phyloP scores from a whole-genome alignment of 1,140 invertebrate species.

The Drosophila sproati region DNA sequence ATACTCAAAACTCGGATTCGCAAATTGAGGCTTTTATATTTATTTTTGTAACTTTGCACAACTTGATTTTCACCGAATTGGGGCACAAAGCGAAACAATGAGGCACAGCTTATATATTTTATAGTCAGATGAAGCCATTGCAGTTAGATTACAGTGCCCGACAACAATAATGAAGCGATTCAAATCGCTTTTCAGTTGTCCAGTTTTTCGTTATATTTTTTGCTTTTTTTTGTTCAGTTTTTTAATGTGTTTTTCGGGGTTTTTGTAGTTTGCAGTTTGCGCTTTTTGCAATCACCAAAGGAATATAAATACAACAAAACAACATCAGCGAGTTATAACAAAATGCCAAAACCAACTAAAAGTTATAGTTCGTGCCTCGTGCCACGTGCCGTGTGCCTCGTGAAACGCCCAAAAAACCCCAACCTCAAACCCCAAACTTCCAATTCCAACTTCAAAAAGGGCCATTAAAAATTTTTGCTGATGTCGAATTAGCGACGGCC shows the following conservation, averaged over 20 bases:
- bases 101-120: slow-evolving; percentile 68
- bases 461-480: slow-evolving; percentile 75
- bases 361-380: slow-evolving; percentile 25
- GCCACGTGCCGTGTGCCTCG: slow-evolving; percentile 6
- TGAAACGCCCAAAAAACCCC: background rate
- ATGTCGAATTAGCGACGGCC: slow-evolving; percentile 68
- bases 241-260: slow-evolving; percentile 9
- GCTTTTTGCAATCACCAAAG: slow-evolving; percentile 61
- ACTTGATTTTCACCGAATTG: slow-evolving; percentile 59
- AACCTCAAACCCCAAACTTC: background rate
- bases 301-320: slow-evolving; percentile 32
- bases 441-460: slow-evolving; percentile 1
- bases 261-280: slow-evolving; percentile 60
- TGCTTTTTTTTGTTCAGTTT: background rate
- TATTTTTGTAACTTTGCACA: slow-evolving; percentile 13
- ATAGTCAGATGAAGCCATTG: slow-evolving; percentile 76
- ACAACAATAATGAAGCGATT: slow-evolving; percentile 15
- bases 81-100: slow-evolving; percentile 52
- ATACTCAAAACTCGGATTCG: background rate
- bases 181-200: slow-evolving; percentile 54
- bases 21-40: background rate
- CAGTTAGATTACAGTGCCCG: slow-evolving; percentile 30
- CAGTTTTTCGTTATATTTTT: slow-evolving; percentile 22
- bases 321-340: background rate
- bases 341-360: slow-evolving; percentile 40